Conservation (phyloP, 2,797 vertebrate genomes). For the Sebastes baramenuke region DNA sequence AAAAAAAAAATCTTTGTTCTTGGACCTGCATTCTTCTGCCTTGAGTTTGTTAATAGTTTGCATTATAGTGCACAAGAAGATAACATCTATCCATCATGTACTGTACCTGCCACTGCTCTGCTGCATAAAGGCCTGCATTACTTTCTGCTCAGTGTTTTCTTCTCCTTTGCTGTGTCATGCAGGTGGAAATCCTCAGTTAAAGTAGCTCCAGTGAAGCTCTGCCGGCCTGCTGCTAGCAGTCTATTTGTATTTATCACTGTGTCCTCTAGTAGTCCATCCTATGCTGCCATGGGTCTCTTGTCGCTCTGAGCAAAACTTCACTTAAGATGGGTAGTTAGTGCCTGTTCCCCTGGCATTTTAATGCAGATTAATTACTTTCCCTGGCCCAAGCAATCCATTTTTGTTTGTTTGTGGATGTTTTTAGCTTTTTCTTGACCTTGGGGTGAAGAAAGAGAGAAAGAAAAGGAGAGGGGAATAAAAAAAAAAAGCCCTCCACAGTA, state of each 20-base stretch:
- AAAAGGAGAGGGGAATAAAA: constrained; percentile 44
- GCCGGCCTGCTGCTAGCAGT: constrained; percentile 20
- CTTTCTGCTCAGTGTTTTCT: not conserved
- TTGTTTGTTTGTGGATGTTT: constrained; percentile 88
- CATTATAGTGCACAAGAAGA: not conserved
- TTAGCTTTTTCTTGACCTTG: constrained; percentile 88
- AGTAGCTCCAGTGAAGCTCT: not conserved
- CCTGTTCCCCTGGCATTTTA: constrained; percentile 79
- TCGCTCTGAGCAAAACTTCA: constrained; percentile 63
- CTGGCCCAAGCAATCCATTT: constrained; percentile 84
- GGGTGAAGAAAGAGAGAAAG: constrained; percentile 81
- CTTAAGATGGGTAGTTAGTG: constrained; percentile 69
- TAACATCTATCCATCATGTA: not conserved
- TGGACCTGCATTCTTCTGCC: not conserved
- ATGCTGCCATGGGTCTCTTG: constrained; percentile 52
- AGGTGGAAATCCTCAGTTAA: not conserved
- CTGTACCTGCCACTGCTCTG: not conserved
- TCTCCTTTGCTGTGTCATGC: not conserved
- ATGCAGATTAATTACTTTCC: constrained; percentile 89
- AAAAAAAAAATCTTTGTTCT: not conserved
- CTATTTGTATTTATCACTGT: constrained; percentile 54
- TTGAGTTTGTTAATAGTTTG: not conserved
- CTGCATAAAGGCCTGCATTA: not conserved
- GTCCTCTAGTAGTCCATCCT: constrained; percentile 58
- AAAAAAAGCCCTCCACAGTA: constrained; percentile 79